Base-by-base conservation (phyloP, 2,797 vertebrate genomes). In the Euphonia xanthogaster region DNA sequence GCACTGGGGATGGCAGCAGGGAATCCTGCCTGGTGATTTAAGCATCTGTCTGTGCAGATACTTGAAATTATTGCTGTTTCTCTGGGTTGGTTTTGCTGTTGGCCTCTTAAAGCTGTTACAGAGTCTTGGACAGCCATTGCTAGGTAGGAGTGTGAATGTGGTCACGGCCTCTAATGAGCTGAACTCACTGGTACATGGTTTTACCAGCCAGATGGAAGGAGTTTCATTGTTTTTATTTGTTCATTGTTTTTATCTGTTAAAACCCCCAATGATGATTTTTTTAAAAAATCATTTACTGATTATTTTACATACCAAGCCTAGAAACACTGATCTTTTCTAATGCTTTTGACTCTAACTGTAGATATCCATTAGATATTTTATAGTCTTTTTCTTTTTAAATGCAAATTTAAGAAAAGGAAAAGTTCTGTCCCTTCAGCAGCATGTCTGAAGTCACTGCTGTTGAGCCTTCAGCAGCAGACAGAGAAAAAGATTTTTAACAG, bases 381-480 rank as follows among this genome's bases (percentile, higher is more conserved):
- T 33, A 45, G 7, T 35, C 19, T 30, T 88, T 54, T 31, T 62
- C 13, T 70, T 83, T 88, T 85, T 8, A 65, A 92, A 66, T 45
- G 47, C 28, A 92, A 66, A 19, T 45, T 37, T 3, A 11, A 11
- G 39, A n/a, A 39, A 51, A 25, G 15, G 20, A 54, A n/a, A 68
- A 58, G 15, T 40, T 44, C 40, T 89, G 55, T 89, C 81, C 75
- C 9, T 51, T 78, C 68, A 71, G 10, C 2, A 10, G 48, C n/a
- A n/a, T n/a, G 48, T 86, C 66, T 93, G 71, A 91, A 91, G 62
- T 93, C 27, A 66, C 58, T 88, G 85, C 44, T 92, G 62, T 70
- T 53, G 55, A 57, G 20, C 81, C 77, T 90, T 95, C 30, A 85
- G 83, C 27, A 92, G 55, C 78, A 94, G 94, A 82, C 45, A 3